Percentiles rank a stretch among this genome's conserved stretches.
Evolutionary conservation across 1,140 invertebrate species (phyloP).

Genomic region (Trichonephila clavipes): DNA sequence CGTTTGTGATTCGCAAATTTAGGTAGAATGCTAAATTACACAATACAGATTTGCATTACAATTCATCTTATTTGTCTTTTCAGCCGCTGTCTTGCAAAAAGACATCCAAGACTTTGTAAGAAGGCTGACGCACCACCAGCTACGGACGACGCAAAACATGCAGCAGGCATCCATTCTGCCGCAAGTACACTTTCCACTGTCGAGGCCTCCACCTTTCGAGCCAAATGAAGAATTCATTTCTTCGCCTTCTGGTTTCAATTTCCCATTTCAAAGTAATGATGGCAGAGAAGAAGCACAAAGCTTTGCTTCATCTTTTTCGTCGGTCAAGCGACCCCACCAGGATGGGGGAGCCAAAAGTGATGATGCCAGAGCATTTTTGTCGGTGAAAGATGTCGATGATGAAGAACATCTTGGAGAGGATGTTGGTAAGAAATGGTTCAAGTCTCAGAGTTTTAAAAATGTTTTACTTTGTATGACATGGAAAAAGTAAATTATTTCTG

Average conservation of each 20-base stretch:
- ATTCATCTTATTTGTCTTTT: not conserved
- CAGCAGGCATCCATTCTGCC: not conserved
- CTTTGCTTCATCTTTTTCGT: constrained; percentile 48
- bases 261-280: constrained; percentile 44
- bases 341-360: not conserved
- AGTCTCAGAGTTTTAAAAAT: not conserved
- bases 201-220: not conserved
- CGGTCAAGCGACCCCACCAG: constrained; percentile 23
- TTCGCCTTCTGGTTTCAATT: not conserved
- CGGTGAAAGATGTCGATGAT: constrained; percentile 52
- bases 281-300: not conserved
- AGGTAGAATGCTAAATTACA: too few relatives aligned
- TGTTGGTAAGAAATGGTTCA: not conserved
- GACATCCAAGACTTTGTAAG: constrained; percentile 63
- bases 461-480: too few relatives aligned
- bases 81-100: constrained; percentile 46
- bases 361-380: constrained; percentile 17
- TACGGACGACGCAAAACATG: constrained; percentile 49
- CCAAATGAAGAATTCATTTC: not conserved
- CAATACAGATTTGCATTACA: not conserved
- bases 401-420: constrained; percentile 56
- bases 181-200: not conserved
- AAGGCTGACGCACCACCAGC: constrained; percentile 40
- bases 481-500: too few relatives aligned
- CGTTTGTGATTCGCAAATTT: too few relatives aligned